A percentile compares a stretch with the other conserved stretches of the same genome.
These are phyloP conservation scores for Eueremaeus valkanovi DNA, from an alignment of 2,888 invertebrate species.

Conservation along the genomic window DNA sequence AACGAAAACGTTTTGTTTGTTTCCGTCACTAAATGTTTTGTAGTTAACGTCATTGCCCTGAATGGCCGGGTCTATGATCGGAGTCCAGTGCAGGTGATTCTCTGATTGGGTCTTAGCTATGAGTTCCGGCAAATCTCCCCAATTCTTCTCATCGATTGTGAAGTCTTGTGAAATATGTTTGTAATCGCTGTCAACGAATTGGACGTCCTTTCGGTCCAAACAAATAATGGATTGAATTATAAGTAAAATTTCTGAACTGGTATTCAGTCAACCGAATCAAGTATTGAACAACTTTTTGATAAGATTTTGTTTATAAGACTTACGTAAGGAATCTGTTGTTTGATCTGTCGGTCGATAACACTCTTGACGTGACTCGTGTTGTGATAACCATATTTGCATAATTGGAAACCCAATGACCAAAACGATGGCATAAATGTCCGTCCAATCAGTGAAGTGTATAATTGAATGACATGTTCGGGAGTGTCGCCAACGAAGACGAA, in stretches of 20 bases:
- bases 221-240: no score
- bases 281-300: slow-evolving; percentile 63
- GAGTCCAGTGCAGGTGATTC: slow-evolving; percentile 69
- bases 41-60: slow-evolving; percentile 61
- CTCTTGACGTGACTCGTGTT: slow-evolving; percentile 61
- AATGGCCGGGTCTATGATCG: slow-evolving; percentile 58
- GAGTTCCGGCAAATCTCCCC: slow-evolving; percentile 63
- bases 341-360: no score
- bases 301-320: no score
- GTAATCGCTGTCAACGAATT: slow-evolving; percentile 82
- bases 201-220: slow-evolving; percentile 64
- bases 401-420: slow-evolving; percentile 82
- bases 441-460: slow-evolving; percentile 66
- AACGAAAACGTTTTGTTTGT: slow-evolving; percentile 68
- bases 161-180: slow-evolving; percentile 76
- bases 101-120: slow-evolving; percentile 60
- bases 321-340: no score
- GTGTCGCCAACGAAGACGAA: slow-evolving; percentile 71
- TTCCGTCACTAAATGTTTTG: slow-evolving; percentile 68
- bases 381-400: slow-evolving; percentile 66
- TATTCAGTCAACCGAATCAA: no score
- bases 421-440: slow-evolving; percentile 76
- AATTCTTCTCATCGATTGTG: slow-evolving; percentile 64
- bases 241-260: no score
- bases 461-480: slow-evolving; percentile 56